Evolutionary conservation across 2,797 vertebrate species (phyloP).

Genomic region (Rhinoraja longicauda): DNA sequence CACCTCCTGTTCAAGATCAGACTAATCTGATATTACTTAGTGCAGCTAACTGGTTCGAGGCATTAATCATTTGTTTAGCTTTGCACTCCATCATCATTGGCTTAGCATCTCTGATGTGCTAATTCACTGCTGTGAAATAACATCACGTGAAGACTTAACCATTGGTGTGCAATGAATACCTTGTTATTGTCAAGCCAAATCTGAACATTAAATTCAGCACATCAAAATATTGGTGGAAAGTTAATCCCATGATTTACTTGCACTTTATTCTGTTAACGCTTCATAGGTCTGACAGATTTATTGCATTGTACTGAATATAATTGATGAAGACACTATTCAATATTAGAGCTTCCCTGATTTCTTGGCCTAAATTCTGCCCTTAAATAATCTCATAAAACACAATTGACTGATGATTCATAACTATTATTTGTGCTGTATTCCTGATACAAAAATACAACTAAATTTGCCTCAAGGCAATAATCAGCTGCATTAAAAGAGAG

Average conservation of each 20-base stretch:
- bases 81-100: background rate
- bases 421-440: background rate
- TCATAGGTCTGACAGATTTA: background rate
- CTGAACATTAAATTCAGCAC: background rate
- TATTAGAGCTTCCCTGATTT: background rate
- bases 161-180: background rate
- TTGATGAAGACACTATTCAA: background rate
- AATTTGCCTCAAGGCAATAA: background rate
- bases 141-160: background rate
- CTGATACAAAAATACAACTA: background rate
- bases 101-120: background rate
- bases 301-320: background rate
- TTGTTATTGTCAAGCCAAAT: background rate
- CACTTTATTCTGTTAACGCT: background rate
- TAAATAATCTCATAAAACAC: background rate
- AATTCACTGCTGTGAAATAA: background rate
- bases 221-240: background rate
- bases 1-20: background rate
- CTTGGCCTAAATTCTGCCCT: background rate
- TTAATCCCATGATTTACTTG: no score
- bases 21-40: background rate
- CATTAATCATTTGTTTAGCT: slow-evolving; percentile 24
- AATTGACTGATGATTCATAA: background rate
- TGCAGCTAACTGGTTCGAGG: background rate
- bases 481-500: background rate